phyloP scores from a whole-genome alignment of 2,113 vertebrate species.

The Formicarius rufipectus region DNA sequence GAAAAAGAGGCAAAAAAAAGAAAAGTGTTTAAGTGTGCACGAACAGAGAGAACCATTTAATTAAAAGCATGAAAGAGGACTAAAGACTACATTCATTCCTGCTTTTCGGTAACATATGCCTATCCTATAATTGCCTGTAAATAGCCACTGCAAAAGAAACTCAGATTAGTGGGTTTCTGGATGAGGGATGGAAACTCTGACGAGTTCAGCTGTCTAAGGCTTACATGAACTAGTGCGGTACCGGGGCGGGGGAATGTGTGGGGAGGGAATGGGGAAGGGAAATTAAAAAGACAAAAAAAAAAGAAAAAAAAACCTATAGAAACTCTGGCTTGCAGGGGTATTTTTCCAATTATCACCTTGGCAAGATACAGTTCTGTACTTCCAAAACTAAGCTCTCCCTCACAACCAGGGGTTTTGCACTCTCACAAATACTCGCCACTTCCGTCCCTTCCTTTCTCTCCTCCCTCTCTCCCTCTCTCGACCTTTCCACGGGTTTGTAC shows the following conservation, averaged over 20 bases:
- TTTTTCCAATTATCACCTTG: conserved; percentile 69
- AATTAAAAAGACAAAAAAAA: fast-evolving
- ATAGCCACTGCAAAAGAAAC: conserved; percentile 33
- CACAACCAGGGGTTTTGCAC: not conserved
- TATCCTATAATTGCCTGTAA: conserved; percentile 34
- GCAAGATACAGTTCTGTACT: conserved; percentile 1
- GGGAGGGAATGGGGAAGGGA: not conserved
- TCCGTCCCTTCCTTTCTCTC: not conserved
- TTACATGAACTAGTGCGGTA: not conserved
- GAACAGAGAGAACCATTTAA: conserved; percentile 15
- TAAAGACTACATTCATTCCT: conserved; percentile 2
- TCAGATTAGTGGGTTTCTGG: not conserved
- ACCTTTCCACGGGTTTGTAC: not conserved
- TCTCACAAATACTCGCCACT: not conserved
- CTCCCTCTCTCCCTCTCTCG: not conserved
- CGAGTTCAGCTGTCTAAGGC: conserved; percentile 12
- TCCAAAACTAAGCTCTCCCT: conserved; percentile 35
- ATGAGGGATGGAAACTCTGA: conserved; percentile 38
- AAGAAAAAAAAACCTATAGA: not conserved
- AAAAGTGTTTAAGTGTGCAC: not conserved
- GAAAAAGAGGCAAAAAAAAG: not conserved
- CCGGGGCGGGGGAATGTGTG: not conserved
- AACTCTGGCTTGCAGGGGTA: conserved; percentile 3
- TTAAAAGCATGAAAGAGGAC: conserved; percentile 36
- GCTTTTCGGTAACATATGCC: not conserved